Evolutionary conservation across 2,888 invertebrate species (phyloP).

Genomic region (Amitus sp.): DNA sequence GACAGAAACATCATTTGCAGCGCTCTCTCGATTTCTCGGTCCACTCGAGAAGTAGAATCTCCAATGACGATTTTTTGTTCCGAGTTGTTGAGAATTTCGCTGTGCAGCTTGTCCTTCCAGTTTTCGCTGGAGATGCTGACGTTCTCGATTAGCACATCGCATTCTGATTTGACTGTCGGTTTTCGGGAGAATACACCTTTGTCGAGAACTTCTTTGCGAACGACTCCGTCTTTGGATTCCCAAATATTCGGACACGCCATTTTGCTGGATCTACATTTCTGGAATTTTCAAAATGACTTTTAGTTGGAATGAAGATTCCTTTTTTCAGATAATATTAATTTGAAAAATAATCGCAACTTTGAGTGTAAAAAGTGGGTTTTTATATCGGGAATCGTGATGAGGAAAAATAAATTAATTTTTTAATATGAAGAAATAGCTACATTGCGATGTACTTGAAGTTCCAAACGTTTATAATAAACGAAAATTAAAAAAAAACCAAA

Average conservation of each 20-base stretch:
- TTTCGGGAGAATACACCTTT: conserved; percentile 45
- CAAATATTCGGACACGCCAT: conserved; percentile 28
- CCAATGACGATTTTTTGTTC: conserved; percentile 64
- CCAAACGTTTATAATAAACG: too few relatives aligned
- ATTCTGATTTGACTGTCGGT: conserved; percentile 53
- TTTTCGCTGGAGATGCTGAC: conserved; percentile 46
- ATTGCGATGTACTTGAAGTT: too few relatives aligned
- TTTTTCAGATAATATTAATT: too few relatives aligned
- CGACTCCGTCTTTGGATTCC: conserved; percentile 46
- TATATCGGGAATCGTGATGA: too few relatives aligned
- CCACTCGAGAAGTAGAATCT: conserved; percentile 66
- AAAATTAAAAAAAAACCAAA: too few relatives aligned
- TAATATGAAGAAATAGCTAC: too few relatives aligned
- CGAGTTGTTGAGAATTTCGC: conserved; percentile 57
- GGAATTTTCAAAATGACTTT: not conserved
- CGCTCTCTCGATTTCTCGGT: conserved; percentile 69
- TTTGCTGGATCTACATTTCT: not conserved
- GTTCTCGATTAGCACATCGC: conserved; percentile 48
- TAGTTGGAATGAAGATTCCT: too few relatives aligned
- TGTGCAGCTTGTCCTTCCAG: conserved; percentile 64
- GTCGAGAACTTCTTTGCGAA: conserved; percentile 51
- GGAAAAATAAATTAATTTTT: too few relatives aligned
- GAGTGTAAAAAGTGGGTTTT: too few relatives aligned
- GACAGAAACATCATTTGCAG: conserved; percentile 69
- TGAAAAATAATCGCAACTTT: too few relatives aligned